Conservation (phyloP, 2,113 vertebrate species). For the Lophotis ruficrista region DNA sequence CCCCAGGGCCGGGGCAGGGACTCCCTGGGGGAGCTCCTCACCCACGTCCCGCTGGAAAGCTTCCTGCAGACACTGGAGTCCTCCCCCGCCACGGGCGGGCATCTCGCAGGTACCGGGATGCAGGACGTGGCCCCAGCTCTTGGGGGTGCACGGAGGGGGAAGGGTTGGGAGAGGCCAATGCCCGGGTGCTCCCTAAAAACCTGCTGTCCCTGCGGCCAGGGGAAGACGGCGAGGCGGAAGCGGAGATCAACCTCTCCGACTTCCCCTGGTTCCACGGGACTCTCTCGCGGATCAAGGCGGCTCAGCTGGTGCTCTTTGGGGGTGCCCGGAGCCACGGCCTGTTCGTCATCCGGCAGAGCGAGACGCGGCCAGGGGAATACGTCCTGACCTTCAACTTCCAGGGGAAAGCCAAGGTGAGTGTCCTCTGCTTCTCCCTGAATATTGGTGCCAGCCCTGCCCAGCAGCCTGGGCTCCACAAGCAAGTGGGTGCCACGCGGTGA, state of each 20-base stretch:
- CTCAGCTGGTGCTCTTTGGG: conserved; percentile 91
- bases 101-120: conserved; percentile 75
- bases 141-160: not conserved
- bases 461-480: accelerated
- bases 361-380: conserved; percentile 93
- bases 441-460: not conserved
- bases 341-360: conserved; percentile 97
- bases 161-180: not conserved
- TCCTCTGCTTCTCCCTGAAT: not conserved
- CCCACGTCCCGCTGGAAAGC: conserved; percentile 88
- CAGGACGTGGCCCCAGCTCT: not conserved
- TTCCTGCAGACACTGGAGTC: conserved; percentile 90
- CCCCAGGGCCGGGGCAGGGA: conserved; percentile 83
- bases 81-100: conserved; percentile 61
- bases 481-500: accelerated
- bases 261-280: conserved; percentile 99
- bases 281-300: conserved; percentile 89
- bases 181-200: not conserved
- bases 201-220: conserved; percentile 42
- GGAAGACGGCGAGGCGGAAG: conserved; percentile 61
- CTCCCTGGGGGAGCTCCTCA: conserved; percentile 81
- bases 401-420: conserved; percentile 94
- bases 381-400: conserved; percentile 99
- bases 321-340: conserved; percentile 90
- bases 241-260: conserved; percentile 79